phyloP scores from a whole-genome alignment of 2,797 vertebrate genomes.

The Phoeniculus purpureus region DNA sequence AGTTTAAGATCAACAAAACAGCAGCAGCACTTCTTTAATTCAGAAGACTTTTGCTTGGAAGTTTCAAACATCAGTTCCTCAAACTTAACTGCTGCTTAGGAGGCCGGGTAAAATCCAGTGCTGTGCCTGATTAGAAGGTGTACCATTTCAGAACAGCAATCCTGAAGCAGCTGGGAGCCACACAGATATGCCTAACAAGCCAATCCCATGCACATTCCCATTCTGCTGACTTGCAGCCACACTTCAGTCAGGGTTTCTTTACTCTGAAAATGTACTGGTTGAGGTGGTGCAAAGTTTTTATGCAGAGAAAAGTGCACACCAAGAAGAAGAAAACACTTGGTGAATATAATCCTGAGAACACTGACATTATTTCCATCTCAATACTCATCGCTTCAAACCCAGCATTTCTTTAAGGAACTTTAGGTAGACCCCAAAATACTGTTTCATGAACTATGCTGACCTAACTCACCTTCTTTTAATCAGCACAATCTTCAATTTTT shows the following conservation, averaged over 20 bases:
- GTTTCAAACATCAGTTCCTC: background rate
- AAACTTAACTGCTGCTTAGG: background rate
- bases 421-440: background rate
- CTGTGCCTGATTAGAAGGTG: background rate
- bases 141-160: background rate
- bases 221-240: background rate
- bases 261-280: background rate
- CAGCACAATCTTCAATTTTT: background rate
- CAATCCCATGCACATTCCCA: background rate
- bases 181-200: background rate
- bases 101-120: background rate
- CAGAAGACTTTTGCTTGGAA: background rate
- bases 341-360: background rate
- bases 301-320: background rate
- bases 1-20: background rate
- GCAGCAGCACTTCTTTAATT: background rate
- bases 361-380: background rate
- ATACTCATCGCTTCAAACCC: background rate
- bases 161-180: background rate
- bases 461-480: background rate
- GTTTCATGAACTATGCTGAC: background rate
- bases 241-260: background rate
- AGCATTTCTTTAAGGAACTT: background rate
- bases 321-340: background rate
- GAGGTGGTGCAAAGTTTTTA: background rate